Conservation (phyloP, 2,113 vertebrate genomes). For the Oncorhynchus kisutch region DNA sequence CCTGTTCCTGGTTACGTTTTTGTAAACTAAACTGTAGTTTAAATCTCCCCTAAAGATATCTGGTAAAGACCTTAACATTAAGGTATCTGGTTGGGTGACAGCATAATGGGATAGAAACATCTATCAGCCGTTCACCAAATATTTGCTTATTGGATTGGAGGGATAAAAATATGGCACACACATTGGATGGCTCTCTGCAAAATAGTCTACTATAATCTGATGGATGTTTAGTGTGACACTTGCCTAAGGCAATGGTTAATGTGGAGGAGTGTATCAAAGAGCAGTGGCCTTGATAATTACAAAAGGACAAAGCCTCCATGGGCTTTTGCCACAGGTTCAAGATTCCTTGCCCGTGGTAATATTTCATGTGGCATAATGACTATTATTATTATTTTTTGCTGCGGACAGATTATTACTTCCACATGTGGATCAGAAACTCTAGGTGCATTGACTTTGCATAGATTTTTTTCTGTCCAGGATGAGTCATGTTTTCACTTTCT, state of each 20-base stretch:
- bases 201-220: constrained; percentile 13
- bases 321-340: neutral
- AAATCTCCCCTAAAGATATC: neutral
- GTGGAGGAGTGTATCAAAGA: constrained; percentile 24
- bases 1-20: too few relatives aligned
- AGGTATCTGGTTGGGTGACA: neutral
- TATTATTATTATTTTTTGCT: neutral
- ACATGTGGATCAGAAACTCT: neutral
- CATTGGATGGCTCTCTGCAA: constrained; percentile 2
- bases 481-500: neutral
- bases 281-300: constrained; percentile 5
- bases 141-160: neutral
- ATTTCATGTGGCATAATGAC: neutral
- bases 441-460: neutral
- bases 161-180: neutral
- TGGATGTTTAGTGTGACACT: constrained; percentile 2
- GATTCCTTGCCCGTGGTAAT: neutral
- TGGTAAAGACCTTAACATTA: neutral
- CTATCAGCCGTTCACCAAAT: neutral
- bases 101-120: neutral
- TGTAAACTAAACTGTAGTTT: too few relatives aligned
- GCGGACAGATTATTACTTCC: neutral
- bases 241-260: constrained; percentile 23
- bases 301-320: neutral
- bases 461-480: neutral